Evolutionary conservation across 2,888 invertebrate genomes (phyloP), one percentile per base, ranked within the genome.

Genomic region (Helobdella robusta): DNA sequence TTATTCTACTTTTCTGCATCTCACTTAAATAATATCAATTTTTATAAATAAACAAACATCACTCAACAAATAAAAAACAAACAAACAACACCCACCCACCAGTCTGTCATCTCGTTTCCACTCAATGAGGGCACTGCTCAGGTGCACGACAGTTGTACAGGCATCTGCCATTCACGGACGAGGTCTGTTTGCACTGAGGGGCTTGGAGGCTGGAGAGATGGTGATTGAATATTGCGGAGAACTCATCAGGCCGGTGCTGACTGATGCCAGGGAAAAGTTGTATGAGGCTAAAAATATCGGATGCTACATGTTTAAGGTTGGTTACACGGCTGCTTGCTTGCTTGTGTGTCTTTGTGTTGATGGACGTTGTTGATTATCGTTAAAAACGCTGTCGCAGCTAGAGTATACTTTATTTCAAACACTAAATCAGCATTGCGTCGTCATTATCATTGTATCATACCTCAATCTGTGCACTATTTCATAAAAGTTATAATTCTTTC

Each of bases 241-340:
- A 86, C 91, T 94, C 52, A 93, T 95, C 75, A 86, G 95, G 70
- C 89, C 91, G 0, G 86, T 89, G 46, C 81, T 95, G 68, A 91
- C 92, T 1, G 94, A 95, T 79, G 89, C 89, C 78, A 84, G 94
- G 64, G 94, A 95, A 80, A 88, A 89, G 76, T 87, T 87, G 73
- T 95, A 95, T 78, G 92, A 93, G 76, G 86, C 87, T 79, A 34
- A 40, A 6, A 35, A 40, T 1, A 62, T 66, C 34, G 66, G 63
- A 8, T 95, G 94, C 80, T 95, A 95, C 82, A 94, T 95, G 94
- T 95, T 95, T 82, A 86, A 92, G 73, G 60, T 62, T 11, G n/a
- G 48, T 28, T 50, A 25, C 5, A 25, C 5, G 5, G 5, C n/a
- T 18, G 6, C 4, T 4, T 8, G 50, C 5, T 50, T n/a, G 4